phyloP scores from a whole-genome alignment of 1,140 invertebrate genomes.

The Pogonomyrmex californicus region DNA sequence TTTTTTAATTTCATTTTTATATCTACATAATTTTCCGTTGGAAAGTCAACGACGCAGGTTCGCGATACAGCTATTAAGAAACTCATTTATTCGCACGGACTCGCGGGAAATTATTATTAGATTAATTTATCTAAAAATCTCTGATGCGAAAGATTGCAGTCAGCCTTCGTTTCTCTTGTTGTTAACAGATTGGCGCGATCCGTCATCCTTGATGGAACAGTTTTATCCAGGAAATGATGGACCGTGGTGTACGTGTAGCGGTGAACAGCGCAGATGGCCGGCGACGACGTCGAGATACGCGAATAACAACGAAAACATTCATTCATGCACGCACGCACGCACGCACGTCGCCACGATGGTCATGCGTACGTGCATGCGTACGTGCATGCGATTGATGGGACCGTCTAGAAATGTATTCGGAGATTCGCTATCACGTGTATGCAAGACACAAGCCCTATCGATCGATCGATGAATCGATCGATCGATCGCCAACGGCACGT shows the following conservation, averaged over 20 bases:
- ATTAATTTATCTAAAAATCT: not conserved
- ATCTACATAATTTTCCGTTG: not conserved
- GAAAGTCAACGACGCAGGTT: not conserved
- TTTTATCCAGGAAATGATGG: slow-evolving; percentile 8
- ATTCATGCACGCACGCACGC: slow-evolving; percentile 28
- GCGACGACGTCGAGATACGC: slow-evolving; percentile 5
- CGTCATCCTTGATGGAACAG: not conserved
- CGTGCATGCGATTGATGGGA: too few relatives aligned
- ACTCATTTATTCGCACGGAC: not conserved
- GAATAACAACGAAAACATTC: slow-evolving; percentile 56
- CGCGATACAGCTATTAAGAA: not conserved
- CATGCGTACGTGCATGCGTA: not conserved
- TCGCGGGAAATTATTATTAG: not conserved
- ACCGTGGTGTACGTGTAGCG: not conserved
- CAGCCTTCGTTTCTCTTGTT: not conserved
- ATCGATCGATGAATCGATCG: slow-evolving; percentile 36
- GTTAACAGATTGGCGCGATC: slow-evolving; percentile 12
- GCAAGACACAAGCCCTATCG: slow-evolving; percentile 37
- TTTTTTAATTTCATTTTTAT: not conserved
- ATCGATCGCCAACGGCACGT: not conserved
- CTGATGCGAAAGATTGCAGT: not conserved
- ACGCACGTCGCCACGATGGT: slow-evolving; percentile 24
- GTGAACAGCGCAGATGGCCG: slow-evolving; percentile 24
- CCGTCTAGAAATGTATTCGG: not conserved
- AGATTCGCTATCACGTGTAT: not conserved